Conservation (phyloP, 2,113 vertebrate species). For the Cheilinus undulatus region DNA sequence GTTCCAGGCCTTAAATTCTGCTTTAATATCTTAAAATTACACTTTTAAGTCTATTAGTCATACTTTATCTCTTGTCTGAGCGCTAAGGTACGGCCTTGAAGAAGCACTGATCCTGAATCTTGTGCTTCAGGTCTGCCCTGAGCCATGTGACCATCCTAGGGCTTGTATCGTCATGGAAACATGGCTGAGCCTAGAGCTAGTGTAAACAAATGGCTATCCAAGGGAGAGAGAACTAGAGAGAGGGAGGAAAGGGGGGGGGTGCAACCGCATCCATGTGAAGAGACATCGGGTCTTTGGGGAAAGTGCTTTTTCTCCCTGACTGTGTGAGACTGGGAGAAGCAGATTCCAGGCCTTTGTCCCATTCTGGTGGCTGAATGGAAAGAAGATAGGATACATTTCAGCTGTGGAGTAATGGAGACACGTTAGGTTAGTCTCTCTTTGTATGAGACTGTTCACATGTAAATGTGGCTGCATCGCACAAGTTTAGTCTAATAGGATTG, state of each 20-base stretch:
- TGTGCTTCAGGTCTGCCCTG: slow-evolving; percentile 61
- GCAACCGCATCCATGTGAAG: slow-evolving; percentile 66
- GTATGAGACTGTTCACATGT: slow-evolving; percentile 1
- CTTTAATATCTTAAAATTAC: no score
- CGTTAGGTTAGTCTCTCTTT: slow-evolving; percentile 10
- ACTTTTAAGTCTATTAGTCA: no score
- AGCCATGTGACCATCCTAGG: slow-evolving; percentile 73
- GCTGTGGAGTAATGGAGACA: slow-evolving; percentile 57
- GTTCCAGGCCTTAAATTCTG: no score
- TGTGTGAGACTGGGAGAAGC: slow-evolving; percentile 48
- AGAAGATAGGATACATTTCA: slow-evolving; percentile 68
- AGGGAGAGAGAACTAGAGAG: slow-evolving; percentile 49
- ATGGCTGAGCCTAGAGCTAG: slow-evolving; percentile 78
- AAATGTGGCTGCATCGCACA: slow-evolving; percentile 13
- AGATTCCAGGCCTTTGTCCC: slow-evolving; percentile 67
- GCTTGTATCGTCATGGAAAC: slow-evolving; percentile 82
- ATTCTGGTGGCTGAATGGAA: slow-evolving; percentile 60
- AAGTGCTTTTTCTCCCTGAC: slow-evolving; percentile 34
- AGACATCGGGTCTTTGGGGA: slow-evolving; percentile 61
- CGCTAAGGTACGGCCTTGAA: slow-evolving; percentile 31
- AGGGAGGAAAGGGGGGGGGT: slow-evolving; percentile 47
- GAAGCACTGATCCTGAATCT: slow-evolving; percentile 55
- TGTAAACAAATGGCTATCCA: slow-evolving; percentile 81
- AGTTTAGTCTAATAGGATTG: not conserved
- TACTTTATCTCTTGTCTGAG: not conserved